phyloP scores from a whole-genome alignment of 1,140 invertebrate genomes.

The Polypedilum pembai region DNA sequence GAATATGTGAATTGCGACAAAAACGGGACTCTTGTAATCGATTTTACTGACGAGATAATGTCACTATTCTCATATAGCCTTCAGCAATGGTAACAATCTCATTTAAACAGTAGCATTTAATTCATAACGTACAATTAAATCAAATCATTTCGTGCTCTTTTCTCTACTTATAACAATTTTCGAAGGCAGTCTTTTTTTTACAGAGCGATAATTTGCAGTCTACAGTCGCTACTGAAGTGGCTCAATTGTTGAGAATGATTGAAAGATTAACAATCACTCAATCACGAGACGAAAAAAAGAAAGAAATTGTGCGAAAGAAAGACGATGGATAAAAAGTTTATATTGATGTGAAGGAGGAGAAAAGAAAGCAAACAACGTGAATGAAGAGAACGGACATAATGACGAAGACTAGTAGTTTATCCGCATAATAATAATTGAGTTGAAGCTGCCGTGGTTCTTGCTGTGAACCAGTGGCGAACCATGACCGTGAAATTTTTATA shows the following conservation, averaged over 20 bases:
- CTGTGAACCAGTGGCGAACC: not conserved
- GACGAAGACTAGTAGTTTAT: constrained; percentile 11
- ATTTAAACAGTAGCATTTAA: constrained; percentile 6
- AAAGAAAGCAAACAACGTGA: constrained; percentile 7
- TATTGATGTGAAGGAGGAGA: not conserved
- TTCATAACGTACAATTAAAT: constrained; percentile 13
- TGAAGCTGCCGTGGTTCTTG: not conserved
- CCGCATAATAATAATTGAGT: not conserved
- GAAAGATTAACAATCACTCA: constrained; percentile 18
- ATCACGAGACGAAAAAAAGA: constrained; percentile 11
- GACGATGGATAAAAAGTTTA: constrained; percentile 3
- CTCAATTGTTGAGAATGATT: constrained; percentile 7
- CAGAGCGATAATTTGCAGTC: not conserved
- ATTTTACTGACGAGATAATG: not conserved
- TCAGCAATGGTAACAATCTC: not conserved
- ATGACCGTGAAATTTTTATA: constrained; percentile 15
- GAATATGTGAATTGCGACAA: not conserved
- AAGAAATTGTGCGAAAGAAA: not conserved
- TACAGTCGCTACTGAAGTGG: not conserved
- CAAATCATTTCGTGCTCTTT: not conserved
- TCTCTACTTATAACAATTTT: not conserved
- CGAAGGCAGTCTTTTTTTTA: constrained; percentile 5
- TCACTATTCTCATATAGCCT: not conserved
- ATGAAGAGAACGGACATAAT: constrained; percentile 14
- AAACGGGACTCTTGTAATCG: not conserved